phyloP scores from a whole-genome alignment of 2,797 vertebrate species.

The Arctocebus calabarensis region DNA sequence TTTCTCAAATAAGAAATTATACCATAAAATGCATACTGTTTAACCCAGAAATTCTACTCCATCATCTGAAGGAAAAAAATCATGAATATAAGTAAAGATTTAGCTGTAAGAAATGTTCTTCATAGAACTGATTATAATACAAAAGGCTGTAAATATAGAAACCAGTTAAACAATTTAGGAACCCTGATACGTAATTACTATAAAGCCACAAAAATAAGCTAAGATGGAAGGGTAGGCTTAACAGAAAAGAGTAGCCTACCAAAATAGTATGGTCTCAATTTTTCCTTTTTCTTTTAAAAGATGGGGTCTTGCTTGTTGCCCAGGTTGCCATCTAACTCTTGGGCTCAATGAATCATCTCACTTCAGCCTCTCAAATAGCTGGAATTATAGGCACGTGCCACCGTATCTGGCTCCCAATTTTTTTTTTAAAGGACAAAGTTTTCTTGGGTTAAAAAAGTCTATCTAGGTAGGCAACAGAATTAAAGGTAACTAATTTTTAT shows the following conservation, averaged over 20 bases:
- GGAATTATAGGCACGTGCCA: background rate
- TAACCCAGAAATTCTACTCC: constrained; percentile 58
- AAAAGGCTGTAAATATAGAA: constrained; percentile 53
- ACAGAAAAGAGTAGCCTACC: background rate
- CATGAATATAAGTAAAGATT: constrained; percentile 24
- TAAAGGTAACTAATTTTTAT: constrained; percentile 21
- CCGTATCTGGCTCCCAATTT: background rate
- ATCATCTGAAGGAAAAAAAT: constrained; percentile 33
- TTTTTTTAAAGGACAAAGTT: background rate
- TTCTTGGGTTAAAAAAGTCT: background rate
- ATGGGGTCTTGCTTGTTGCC: background rate
- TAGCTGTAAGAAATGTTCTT: constrained; percentile 56
- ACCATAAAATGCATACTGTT: constrained; percentile 45
- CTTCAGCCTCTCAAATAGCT: background rate
- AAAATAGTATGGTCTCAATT: constrained; percentile 24
- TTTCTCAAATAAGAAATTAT: constrained; percentile 67
- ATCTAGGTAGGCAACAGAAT: constrained; percentile 1
- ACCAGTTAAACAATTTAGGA: constrained; percentile 55
- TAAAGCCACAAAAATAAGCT: constrained; percentile 50
- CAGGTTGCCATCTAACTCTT: background rate
- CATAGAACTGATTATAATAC: background rate
- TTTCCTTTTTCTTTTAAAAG: background rate
- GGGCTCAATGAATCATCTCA: background rate
- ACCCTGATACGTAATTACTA: constrained; percentile 40
- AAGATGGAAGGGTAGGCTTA: constrained; percentile 3